These are phyloP conservation scores for Oxyura jamaicensis DNA, from an alignment of 2,113 vertebrate genomes.

Conservation along the genomic window DNA sequence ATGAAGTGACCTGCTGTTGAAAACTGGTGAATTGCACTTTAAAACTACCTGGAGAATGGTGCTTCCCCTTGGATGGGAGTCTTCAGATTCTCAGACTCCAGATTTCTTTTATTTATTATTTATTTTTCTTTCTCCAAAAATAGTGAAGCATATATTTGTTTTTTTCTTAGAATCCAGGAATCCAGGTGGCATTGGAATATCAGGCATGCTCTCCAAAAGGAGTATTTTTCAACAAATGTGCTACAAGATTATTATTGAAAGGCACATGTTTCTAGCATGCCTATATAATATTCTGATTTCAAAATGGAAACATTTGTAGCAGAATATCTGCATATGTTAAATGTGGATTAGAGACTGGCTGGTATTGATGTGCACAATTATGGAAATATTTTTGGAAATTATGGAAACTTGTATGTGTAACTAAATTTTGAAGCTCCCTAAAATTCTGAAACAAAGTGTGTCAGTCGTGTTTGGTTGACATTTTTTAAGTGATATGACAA, in stretches of 20 bases:
- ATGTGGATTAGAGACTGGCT: not conserved
- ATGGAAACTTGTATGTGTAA: not conserved
- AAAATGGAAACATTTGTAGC: not conserved
- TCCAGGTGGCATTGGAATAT: not conserved
- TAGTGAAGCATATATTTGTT: not conserved
- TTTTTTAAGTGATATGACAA: not conserved
- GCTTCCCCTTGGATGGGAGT: not conserved
- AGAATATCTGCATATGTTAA: not conserved
- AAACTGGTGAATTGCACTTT: not conserved
- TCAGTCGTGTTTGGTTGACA: not conserved
- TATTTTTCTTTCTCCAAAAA: not conserved
- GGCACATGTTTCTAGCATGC: not conserved
- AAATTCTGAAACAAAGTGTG: not conserved
- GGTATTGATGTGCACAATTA: not conserved
- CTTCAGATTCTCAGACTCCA: not conserved
- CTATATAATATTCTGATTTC: not conserved
- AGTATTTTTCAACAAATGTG: not conserved
- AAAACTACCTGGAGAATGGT: not conserved
- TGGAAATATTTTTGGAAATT: no score
- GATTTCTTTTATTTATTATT: not conserved
- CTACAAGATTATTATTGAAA: not conserved
- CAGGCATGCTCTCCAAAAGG: not conserved
- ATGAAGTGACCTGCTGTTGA: not conserved
- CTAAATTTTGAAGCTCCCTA: not conserved
- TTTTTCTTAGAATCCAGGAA: not conserved